Conservation (phyloP, 2,113 vertebrate genomes). For the Cynocephalus volans region DNA sequence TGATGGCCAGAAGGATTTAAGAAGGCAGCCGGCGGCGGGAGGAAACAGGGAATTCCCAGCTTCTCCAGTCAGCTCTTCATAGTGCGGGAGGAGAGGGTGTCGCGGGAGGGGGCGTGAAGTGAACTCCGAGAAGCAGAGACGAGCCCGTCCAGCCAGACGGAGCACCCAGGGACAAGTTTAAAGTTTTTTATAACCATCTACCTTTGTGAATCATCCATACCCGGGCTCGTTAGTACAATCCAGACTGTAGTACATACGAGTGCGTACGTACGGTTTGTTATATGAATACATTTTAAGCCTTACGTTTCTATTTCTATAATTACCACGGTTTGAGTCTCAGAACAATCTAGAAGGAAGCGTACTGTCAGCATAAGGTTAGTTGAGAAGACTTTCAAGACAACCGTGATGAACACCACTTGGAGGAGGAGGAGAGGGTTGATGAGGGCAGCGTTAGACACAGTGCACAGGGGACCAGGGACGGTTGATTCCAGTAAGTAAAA, state of each 20-base stretch:
- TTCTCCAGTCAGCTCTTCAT: not conserved
- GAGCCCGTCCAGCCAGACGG: not conserved
- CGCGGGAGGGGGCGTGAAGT: not conserved
- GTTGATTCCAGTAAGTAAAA: not conserved
- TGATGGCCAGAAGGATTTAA: not conserved
- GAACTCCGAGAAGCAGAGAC: not conserved
- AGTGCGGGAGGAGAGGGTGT: not conserved
- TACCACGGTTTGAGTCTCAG: not conserved
- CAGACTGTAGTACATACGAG: not conserved
- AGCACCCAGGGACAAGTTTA: not conserved
- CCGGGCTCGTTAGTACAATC: not conserved
- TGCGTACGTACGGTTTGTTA: not conserved
- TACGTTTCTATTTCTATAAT: not conserved
- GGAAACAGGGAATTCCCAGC: not conserved
- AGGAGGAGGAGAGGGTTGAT: not conserved
- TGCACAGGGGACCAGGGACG: not conserved
- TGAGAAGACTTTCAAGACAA: conserved; percentile 31
- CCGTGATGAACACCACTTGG: not conserved
- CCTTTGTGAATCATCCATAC: not conserved
- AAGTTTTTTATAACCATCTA: not conserved
- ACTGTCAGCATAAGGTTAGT: not conserved
- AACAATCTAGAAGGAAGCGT: conserved; percentile 4
- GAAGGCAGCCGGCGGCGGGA: not conserved
- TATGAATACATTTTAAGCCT: not conserved
- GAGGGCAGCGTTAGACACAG: not conserved